Conservation (phyloP, 23 tunicate species). For the Trididemnum nubilum region DNA sequence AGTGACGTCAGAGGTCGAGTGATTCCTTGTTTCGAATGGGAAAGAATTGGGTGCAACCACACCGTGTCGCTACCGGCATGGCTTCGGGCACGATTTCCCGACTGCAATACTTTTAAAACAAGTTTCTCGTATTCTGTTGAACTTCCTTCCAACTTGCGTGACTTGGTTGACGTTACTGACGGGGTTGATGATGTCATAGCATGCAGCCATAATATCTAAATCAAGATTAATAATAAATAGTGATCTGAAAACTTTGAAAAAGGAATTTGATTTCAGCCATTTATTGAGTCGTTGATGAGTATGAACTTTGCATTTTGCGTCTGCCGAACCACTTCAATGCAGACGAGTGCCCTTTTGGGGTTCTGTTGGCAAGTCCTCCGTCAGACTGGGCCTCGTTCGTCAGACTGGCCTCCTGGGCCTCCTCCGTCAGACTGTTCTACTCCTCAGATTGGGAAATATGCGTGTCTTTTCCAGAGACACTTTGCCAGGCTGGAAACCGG, state of each 20-base stretch:
- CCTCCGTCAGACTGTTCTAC: too few species aligned
- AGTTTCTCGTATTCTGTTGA: conserved; percentile 55
- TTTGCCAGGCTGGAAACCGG: too few species aligned
- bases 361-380: too few species aligned
- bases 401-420: too few species aligned
- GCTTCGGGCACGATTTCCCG: not conserved
- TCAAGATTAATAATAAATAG: not conserved
- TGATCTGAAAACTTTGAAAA: not conserved
- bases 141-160: too few species aligned
- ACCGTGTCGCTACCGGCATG: conserved; percentile 29
- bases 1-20: conserved; percentile 63
- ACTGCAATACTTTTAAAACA: conserved; percentile 41
- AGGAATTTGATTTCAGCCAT: not conserved
- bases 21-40: conserved; percentile 48
- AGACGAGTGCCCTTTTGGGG: too few species aligned
- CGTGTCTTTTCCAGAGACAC: too few species aligned
- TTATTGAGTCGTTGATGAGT: too few species aligned
- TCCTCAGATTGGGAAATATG: too few species aligned
- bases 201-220: conserved; percentile 41
- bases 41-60: conserved; percentile 67
- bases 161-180: not conserved
- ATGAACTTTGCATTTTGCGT: too few species aligned
- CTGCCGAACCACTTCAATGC: too few species aligned
- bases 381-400: too few species aligned
- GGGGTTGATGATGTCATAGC: conserved; percentile 37